Conservation (phyloP, 2,888 invertebrate species). For the Leptinotarsa peninsularis region DNA sequence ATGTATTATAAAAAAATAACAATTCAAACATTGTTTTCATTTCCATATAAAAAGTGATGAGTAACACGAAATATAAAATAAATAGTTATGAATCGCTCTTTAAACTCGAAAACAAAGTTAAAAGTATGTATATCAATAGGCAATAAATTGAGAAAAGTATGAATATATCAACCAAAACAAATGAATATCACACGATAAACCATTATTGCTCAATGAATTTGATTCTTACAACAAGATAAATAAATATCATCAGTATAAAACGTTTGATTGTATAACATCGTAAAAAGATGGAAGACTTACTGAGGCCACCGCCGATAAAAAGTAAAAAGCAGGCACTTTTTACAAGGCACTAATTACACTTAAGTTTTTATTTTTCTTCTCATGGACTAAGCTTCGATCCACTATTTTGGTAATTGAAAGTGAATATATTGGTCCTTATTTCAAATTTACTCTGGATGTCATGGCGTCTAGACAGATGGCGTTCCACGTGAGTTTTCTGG, state of each 20-base stretch:
- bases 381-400: conserved; percentile 8
- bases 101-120: conserved; percentile 1
- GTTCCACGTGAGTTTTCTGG: conserved; percentile 59
- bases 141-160: background rate
- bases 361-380: background rate
- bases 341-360: conserved; percentile 6
- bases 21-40: background rate
- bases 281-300: conserved; percentile 11
- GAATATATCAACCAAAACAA: conserved; percentile 3
- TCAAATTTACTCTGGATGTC: conserved; percentile 52
- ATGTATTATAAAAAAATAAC: background rate
- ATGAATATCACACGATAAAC: conserved; percentile 6
- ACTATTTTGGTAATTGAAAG: conserved; percentile 37
- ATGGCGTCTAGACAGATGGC: conserved; percentile 58
- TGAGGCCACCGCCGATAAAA: background rate
- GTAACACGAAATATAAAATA: conserved; percentile 8
- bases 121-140: background rate
- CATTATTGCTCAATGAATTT: background rate
- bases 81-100: conserved; percentile 4
- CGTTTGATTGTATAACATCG: background rate
- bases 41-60: background rate
- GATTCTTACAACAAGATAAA: conserved; percentile 1
- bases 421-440: conserved; percentile 50
- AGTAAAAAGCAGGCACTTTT: conserved; percentile 1
- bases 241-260: background rate